These are phyloP conservation scores for Brachymystax lenok DNA, from an alignment of 2,797 vertebrate species.

Conservation along the genomic window DNA sequence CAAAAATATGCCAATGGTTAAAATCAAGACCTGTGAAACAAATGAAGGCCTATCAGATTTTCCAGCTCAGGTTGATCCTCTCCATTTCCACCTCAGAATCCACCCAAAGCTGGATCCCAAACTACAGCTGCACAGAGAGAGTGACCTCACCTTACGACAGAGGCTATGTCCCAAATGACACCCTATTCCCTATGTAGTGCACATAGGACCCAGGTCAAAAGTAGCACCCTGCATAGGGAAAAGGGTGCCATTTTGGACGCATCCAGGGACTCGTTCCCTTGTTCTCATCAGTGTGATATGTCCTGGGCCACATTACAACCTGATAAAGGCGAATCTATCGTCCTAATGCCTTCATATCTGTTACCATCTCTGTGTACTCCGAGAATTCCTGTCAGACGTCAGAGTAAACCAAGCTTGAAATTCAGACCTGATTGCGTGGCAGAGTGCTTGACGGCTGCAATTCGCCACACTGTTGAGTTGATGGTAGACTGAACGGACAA, in stretches of 20 bases:
- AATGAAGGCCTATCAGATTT: slow-evolving; percentile 21
- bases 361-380: slow-evolving; percentile 31
- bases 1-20: slow-evolving; percentile 4
- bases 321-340: slow-evolving; percentile 42
- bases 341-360: slow-evolving; percentile 47
- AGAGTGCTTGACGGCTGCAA: slow-evolving; percentile 46
- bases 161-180: background rate
- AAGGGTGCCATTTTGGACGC: background rate
- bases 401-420: slow-evolving; percentile 67
- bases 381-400: slow-evolving; percentile 40
- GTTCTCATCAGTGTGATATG: slow-evolving; percentile 53
- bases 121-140: too few relatives aligned
- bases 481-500: slow-evolving; percentile 74
- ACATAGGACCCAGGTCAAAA: background rate
- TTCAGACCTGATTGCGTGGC: slow-evolving; percentile 66
- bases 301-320: slow-evolving; percentile 34
- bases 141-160: background rate
- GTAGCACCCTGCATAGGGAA: background rate
- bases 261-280: background rate
- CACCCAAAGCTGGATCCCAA: slow-evolving; percentile 21
- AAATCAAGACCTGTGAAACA: slow-evolving; percentile 24
- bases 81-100: slow-evolving; percentile 38
- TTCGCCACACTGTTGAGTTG: slow-evolving; percentile 66
- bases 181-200: background rate
- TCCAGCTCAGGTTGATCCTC: slow-evolving; percentile 29